Conservation (phyloP, 2,888 invertebrate genomes). For the Drosophila ezoana region DNA sequence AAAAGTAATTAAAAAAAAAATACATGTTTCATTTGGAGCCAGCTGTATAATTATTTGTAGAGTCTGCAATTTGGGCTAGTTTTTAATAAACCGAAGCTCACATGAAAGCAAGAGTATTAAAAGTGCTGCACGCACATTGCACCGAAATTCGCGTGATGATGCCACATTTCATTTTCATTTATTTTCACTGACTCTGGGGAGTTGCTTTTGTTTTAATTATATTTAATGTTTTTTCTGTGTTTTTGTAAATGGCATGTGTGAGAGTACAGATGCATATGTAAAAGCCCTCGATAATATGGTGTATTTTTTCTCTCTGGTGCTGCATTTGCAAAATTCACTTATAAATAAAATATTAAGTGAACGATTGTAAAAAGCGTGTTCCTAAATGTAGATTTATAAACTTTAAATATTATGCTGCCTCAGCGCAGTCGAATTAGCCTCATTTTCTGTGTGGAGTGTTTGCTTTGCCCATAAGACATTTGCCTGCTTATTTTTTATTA, state of each 20-base stretch:
- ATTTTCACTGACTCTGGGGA: conserved; percentile 14
- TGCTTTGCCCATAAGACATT: conserved; percentile 26
- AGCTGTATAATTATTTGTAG: neutral
- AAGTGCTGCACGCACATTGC: conserved; percentile 46
- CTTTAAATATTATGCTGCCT: conserved; percentile 2
- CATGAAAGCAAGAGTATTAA: conserved; percentile 43
- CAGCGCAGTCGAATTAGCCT: conserved; percentile 25
- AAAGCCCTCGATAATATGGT: conserved; percentile 32
- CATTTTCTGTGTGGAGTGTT: conserved; percentile 3
- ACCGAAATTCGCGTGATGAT: conserved; percentile 49
- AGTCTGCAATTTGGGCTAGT: conserved; percentile 7
- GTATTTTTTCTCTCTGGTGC: conserved; percentile 4
- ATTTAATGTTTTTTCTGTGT: conserved; percentile 28
- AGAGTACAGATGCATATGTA: conserved; percentile 5
- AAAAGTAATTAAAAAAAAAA: no score
- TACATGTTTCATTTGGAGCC: no score
- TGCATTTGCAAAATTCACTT: conserved; percentile 15
- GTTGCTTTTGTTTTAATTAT: conserved; percentile 30
- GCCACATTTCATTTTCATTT: conserved; percentile 55
- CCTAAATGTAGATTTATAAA: conserved; percentile 3
- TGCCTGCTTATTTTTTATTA: conserved; percentile 13
- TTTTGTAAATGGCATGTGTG: conserved; percentile 19
- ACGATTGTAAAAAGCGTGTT: conserved; percentile 12
- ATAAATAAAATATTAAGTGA: conserved; percentile 31
- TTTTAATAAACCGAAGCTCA: conserved; percentile 13